phyloP scores from a whole-genome alignment of 2,888 invertebrate genomes.

The Oxytorus armatus region DNA sequence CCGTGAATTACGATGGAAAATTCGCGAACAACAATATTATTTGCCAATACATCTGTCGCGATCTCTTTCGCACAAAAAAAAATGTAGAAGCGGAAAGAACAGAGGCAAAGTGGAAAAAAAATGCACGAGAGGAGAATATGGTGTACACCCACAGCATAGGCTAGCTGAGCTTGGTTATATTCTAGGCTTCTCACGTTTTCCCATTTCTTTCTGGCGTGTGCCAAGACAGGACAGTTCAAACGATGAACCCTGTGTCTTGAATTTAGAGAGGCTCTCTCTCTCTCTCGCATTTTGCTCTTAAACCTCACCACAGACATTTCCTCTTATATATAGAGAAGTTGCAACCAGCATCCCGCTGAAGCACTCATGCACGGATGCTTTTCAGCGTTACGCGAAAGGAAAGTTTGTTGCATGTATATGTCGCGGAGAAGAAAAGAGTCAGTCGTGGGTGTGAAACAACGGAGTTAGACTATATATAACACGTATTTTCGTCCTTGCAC shows the following conservation, averaged over 20 bases:
- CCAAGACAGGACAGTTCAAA: constrained; percentile 65
- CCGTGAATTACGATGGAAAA: constrained; percentile 1
- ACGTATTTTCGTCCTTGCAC: constrained; percentile 35
- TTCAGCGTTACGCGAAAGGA: constrained; percentile 43
- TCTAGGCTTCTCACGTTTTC: constrained; percentile 66
- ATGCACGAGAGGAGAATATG: neutral
- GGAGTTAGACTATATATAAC: neutral
- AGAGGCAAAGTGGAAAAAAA: constrained; percentile 1
- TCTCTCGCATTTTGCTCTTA: constrained; percentile 5
- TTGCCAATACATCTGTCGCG: neutral
- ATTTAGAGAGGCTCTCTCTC: constrained; percentile 48
- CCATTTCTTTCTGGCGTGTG: constrained; percentile 60
- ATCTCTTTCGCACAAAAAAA: neutral
- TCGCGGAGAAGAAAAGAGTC: constrained; percentile 29
- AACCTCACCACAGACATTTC: constrained; percentile 37
- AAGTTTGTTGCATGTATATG: constrained; percentile 40
- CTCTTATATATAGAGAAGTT: constrained; percentile 13
- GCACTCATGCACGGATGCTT: constrained; percentile 44
- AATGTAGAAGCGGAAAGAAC: neutral
- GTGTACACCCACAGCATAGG: constrained; percentile 24
- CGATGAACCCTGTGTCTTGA: constrained; percentile 64
- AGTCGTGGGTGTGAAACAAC: constrained; percentile 32
- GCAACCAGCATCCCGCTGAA: constrained; percentile 28
- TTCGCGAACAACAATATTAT: neutral
- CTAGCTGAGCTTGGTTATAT: constrained; percentile 45